Conservation (phyloP, 30 jellyfish, hydroid and myxozoan genomes). For the Aurelia aurita complex sp. Pacific region DNA sequence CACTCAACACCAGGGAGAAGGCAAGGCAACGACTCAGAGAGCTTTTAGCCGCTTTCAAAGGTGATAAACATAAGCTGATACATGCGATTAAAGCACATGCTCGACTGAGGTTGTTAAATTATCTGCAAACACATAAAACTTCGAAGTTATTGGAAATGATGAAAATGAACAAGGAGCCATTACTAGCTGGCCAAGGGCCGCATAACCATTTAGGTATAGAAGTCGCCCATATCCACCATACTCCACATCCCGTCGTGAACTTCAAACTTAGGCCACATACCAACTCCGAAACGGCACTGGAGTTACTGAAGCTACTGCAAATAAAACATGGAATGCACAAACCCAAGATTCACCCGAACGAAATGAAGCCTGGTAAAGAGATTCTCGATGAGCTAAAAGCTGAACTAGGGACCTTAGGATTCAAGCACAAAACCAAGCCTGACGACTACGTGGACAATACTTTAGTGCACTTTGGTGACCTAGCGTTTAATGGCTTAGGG, state of each 20-base stretch:
- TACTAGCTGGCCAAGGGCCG: slow-evolving; percentile 14
- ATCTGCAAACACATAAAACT: slow-evolving; percentile 18
- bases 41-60: slow-evolving; percentile 56
- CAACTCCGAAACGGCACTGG: slow-evolving; percentile 33
- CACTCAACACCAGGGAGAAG: slow-evolving; percentile 11
- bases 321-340: slow-evolving; percentile 24
- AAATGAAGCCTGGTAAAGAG: slow-evolving; percentile 49
- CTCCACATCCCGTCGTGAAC: neutral
- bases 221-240: neutral
- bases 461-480: slow-evolving; percentile 57
- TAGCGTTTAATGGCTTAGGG: slow-evolving; percentile 34
- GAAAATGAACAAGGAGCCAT: slow-evolving; percentile 61
- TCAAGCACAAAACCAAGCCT: slow-evolving; percentile 42
- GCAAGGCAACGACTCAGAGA: slow-evolving; percentile 34
- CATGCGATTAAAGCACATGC: slow-evolving; percentile 60
- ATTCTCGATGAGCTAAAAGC: slow-evolving; percentile 62
- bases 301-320: slow-evolving; percentile 25
- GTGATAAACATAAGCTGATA: slow-evolving; percentile 30
- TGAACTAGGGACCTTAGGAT: slow-evolving; percentile 37
- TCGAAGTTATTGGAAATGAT: slow-evolving; percentile 33
- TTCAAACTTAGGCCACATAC: slow-evolving; percentile 14
- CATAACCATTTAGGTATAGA: neutral
- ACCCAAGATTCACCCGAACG: slow-evolving; percentile 19
- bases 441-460: slow-evolving; percentile 42
- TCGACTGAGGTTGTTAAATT: slow-evolving; percentile 24